These are phyloP conservation scores for Macaca nemestrina DNA, from an alignment of 2,113 vertebrate species.

Conservation along the genomic window DNA sequence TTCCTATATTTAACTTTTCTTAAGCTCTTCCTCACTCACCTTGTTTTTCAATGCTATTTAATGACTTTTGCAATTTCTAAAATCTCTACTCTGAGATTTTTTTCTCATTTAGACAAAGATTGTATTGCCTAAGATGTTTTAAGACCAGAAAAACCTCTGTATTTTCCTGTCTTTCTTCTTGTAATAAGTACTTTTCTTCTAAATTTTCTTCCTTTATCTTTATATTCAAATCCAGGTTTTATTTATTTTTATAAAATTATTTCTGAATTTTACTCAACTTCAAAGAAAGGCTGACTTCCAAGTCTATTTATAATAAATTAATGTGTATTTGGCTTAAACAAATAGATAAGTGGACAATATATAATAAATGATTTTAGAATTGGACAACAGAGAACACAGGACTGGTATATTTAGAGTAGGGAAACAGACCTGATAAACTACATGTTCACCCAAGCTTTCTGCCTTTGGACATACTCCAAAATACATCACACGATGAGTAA, in stretches of 20 bases:
- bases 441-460: rapidly evolving
- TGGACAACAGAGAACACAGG: background rate
- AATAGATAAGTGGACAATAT: background rate
- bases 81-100: background rate
- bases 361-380: background rate
- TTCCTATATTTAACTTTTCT: background rate
- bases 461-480: background rate
- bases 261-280: background rate
- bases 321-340: background rate
- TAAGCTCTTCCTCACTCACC: background rate
- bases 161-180: background rate
- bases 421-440: background rate
- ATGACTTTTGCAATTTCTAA: background rate
- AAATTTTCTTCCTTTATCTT: background rate
- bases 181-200: background rate
- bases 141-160: background rate
- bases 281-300: background rate
- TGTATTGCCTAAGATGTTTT: background rate
- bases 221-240: background rate
- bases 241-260: background rate
- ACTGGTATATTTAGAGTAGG: background rate
- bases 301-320: background rate
- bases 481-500: background rate
- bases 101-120: background rate
- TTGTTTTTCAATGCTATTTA: background rate